These are phyloP conservation scores for Trachelus stipa DNA, from an alignment of 2,888 invertebrate genomes.

Conservation along the genomic window DNA sequence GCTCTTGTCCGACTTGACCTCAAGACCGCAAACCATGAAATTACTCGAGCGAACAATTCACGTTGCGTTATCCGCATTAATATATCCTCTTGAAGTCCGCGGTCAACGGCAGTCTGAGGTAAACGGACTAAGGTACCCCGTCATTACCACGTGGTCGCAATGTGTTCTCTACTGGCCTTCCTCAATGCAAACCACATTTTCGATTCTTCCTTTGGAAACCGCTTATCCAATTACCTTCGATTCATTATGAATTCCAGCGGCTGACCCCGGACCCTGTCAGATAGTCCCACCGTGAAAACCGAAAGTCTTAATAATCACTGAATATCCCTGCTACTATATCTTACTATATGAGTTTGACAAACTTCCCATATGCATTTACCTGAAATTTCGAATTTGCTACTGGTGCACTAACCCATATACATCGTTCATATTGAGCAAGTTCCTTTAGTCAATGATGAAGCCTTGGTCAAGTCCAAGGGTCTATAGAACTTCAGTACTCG, in stretches of 20 bases:
- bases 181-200: not conserved
- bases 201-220: not conserved
- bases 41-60: constrained; percentile 44
- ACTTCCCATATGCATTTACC: no score
- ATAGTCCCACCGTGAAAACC: not conserved
- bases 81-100: constrained; percentile 21
- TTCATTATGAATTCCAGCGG: not conserved
- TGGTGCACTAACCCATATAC: no score
- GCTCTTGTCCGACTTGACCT: constrained; percentile 45
- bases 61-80: constrained; percentile 35
- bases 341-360: not conserved
- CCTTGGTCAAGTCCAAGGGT: not conserved
- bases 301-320: not conserved
- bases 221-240: not conserved
- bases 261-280: not conserved
- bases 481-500: not conserved
- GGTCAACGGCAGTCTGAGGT: not conserved
- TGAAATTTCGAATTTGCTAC: no score
- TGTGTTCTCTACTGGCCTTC: not conserved
- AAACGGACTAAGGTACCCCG: not conserved
- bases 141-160: not conserved
- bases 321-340: not conserved
- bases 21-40: constrained; percentile 54
- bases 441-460: no score
- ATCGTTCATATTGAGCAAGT: no score